Evolutionary conservation across 2,113 vertebrate genomes (phyloP).

Genomic region (Cephalopterus ornatus): DNA sequence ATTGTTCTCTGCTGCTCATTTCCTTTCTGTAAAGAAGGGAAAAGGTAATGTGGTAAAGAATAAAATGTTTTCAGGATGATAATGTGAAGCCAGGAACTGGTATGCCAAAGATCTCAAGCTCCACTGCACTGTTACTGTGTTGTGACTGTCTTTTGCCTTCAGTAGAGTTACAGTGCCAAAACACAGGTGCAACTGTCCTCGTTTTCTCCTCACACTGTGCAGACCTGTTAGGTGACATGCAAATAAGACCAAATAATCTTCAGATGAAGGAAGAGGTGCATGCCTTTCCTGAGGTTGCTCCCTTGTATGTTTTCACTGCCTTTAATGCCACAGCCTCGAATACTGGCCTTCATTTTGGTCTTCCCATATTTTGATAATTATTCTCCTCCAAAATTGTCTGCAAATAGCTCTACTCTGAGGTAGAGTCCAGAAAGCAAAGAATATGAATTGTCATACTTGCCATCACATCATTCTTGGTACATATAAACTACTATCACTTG

Average conservation of each 20-base stretch:
- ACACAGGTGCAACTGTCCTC: not conserved
- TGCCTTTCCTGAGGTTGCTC: not conserved
- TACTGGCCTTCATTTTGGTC: not conserved
- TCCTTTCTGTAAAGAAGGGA: not conserved
- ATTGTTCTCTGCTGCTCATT: not conserved
- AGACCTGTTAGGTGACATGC: not conserved
- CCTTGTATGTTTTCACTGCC: not conserved
- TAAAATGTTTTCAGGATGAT: not conserved
- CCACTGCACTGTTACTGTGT: accelerated
- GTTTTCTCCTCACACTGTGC: not conserved
- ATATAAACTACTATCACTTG: not conserved
- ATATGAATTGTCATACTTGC: not conserved
- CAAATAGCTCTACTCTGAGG: not conserved
- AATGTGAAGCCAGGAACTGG: not conserved
- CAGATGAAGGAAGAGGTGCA: not conserved
- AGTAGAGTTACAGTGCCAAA: not conserved
- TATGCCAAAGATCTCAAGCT: not conserved
- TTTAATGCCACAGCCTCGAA: not conserved
- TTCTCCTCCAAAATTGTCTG: not conserved
- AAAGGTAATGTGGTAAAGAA: not conserved
- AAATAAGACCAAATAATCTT: not conserved
- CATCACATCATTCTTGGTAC: accelerated
- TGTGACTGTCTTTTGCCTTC: not conserved
- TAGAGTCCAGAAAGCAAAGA: not conserved
- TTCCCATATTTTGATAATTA: not conserved